A percentile compares a stretch with the other conserved stretches of the same genome.
Evolutionary conservation across 2,113 vertebrate species (phyloP).

Genomic region (Mirounga angustirostris): DNA sequence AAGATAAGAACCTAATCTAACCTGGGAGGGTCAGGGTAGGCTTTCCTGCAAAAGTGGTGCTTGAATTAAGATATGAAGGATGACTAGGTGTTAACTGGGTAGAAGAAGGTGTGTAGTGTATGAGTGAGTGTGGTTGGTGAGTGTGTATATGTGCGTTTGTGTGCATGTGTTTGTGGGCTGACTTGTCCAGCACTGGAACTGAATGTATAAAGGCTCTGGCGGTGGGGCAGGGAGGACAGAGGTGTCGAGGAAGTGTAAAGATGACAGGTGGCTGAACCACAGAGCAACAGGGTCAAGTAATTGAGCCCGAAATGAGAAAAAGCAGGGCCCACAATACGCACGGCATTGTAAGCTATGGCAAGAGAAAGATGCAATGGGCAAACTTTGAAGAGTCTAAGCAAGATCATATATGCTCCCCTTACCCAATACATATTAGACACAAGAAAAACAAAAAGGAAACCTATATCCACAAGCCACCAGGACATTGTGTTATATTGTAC

Average conservation of each 20-base stretch:
- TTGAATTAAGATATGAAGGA: neutral
- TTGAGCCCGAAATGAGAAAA: neutral
- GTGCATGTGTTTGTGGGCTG: neutral
- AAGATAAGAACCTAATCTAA: neutral
- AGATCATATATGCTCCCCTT: neutral
- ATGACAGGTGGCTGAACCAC: neutral
- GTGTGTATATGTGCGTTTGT: neutral
- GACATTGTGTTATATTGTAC: neutral
- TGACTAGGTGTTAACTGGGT: neutral
- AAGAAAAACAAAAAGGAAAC: neutral
- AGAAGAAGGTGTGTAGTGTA: neutral
- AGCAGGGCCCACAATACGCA: neutral
- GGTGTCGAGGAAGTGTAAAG: neutral
- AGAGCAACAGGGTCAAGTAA: neutral
- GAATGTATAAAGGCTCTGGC: neutral
- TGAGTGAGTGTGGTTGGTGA: neutral
- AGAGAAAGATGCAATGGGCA: neutral
- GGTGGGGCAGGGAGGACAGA: neutral
- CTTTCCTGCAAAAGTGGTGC: neutral
- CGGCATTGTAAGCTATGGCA: neutral
- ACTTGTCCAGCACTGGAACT: neutral
- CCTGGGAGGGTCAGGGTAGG: neutral
- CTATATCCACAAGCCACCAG: neutral
- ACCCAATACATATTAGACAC: neutral
- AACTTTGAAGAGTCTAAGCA: neutral